Evolutionary conservation across 2,888 invertebrate genomes (phyloP), one percentile per base, ranked within the genome.

Genomic region (Ophion slaviceki): DNA sequence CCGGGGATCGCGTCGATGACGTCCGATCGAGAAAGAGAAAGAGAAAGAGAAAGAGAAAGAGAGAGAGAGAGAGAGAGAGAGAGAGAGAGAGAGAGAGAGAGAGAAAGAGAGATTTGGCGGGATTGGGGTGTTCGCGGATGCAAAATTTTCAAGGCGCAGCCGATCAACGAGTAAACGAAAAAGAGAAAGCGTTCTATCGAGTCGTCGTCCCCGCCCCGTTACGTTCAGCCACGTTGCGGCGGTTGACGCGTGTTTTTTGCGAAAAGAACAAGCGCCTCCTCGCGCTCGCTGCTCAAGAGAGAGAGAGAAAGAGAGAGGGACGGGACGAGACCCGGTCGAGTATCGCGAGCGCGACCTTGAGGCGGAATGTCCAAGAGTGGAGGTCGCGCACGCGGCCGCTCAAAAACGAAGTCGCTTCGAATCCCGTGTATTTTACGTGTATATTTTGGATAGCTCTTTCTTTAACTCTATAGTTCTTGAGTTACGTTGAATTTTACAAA

Each of bases 1-100:
- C 82, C 57, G 14, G 53, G 79, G 84, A 85, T 88, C 87, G 72
- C 68, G 84, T 28, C 81, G 53, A 72, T 86, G 82, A 86, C 86
- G 84, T 79, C 62, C 53, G n/a, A 17, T 17, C 36, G 10, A 1
- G 14, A 1, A 28, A n/a, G 20, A 17, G 20, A 2, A 2, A 14
- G 7, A 20, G 45, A 28, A 20, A 53, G 45, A 70, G 11, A 5
- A 2, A 14, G 17, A 53, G 5, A 47, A 3, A 53, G 53, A 53
- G 53, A 53, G 17, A 53, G 17, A 17, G 14, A 11, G 17, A 47
- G 24, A 24, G 24, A 24, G 24, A 24, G 24, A 24, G 24, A 24
- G 24, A 24, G 24, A 1, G 24, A 1, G 24, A 1, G 5, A n/a
- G 40, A 47, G 45, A 47, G 40, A 68, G 11, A 3, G 10, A 11